These are phyloP conservation scores for Drosophila merina DNA, from an alignment of 2,888 invertebrate genomes.

Conservation along the genomic window DNA sequence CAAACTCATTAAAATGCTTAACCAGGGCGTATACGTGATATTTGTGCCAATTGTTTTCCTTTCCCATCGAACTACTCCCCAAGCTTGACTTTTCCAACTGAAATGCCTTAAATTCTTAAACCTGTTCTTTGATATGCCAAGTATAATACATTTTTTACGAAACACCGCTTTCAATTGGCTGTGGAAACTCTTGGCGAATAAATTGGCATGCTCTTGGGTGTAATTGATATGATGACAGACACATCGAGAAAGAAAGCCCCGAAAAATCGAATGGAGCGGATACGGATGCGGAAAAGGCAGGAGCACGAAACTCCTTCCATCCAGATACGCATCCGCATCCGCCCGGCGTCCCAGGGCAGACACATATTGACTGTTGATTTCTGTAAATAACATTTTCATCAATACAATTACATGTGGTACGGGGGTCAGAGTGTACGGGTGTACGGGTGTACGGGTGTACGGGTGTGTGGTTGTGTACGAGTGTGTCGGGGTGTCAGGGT, in stretches of 20 bases:
- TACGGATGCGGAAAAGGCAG: constrained; percentile 33
- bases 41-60: background rate
- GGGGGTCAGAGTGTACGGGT: constrained; percentile 1
- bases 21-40: constrained; percentile 2
- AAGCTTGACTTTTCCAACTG: background rate
- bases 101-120: constrained; percentile 11
- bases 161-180: constrained; percentile 43
- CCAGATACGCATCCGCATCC: constrained; percentile 6
- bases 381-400: constrained; percentile 75
- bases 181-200: constrained; percentile 55
- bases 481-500: background rate
- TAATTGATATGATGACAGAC: constrained; percentile 68
- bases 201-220: constrained; percentile 69
- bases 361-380: constrained; percentile 52
- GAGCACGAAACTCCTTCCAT: constrained; percentile 1
- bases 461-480: background rate
- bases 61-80: background rate
- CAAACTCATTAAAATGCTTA: background rate
- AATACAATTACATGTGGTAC: constrained; percentile 57
- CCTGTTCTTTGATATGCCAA: background rate
- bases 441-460: background rate
- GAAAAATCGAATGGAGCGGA: constrained; percentile 14
- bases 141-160: no score
- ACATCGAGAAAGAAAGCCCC: constrained; percentile 31
- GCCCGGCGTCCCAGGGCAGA: constrained; percentile 11